Evolutionary conservation across 2,113 vertebrate genomes (phyloP), one percentile per base, ranked within the genome.

Genomic region (Podiceps cristatus): DNA sequence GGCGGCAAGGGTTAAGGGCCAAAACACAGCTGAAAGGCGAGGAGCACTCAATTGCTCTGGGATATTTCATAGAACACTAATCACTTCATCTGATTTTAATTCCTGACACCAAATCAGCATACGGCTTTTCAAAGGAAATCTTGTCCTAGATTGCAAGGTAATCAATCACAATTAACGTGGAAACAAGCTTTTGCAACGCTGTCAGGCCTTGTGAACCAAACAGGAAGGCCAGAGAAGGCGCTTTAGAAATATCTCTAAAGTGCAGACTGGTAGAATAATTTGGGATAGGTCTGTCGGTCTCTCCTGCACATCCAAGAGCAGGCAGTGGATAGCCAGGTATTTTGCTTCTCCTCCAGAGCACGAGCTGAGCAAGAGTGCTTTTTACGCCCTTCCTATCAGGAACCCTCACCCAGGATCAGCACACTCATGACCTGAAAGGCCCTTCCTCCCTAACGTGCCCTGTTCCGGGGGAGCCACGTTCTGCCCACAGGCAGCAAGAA

Each of bases 1-100:
- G 47, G 31, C 92, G 60, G 75, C 23, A 44, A 92, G 83, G 60
- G 90, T 86, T 93, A 92, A 95, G 67, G 92, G 83, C 92, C 72
- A 20, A 56, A 62, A 28, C 33, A 11, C 42, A 31, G 88, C 2
- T 59, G 75, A 83, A 52, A 93, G 63, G 31, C 4, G 0, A 80
- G 42, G 50, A 88, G 27, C 59, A 5, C 66, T 62, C 56, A 0
- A n/a, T 5, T 42, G 76, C 83, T 89, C 55, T 55, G 88, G 88
- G 83, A 64, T 75, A 42, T 79, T 77, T 68, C 89, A 72, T 2
- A 89, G 52, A 87, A 68, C 93, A 23, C 91, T 94, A 64, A 97
- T 89, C 88, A 82, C 95, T 96, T 94, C 93, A 94, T 95, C 91
- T 93, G 96, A 97, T 96, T 96, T 93, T 96, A 89, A 96, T 89